These are phyloP conservation scores for Notarius quadriscutis DNA, from an alignment of 2,113 vertebrate species.

Conservation along the genomic window DNA sequence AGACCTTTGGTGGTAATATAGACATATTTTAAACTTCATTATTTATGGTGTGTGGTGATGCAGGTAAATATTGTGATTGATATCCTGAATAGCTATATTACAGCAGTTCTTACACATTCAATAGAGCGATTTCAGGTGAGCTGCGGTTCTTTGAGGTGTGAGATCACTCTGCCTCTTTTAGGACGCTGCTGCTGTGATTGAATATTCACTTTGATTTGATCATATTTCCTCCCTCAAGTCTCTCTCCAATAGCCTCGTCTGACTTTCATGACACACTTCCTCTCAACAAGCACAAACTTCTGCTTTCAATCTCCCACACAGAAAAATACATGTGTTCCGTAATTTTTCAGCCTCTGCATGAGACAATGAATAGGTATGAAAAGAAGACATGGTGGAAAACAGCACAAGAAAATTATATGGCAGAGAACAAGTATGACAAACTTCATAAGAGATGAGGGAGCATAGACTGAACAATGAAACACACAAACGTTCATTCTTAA, in stretches of 20 bases:
- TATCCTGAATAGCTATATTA: not conserved
- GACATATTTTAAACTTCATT: not conserved
- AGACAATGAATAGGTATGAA: slow-evolving; percentile 4
- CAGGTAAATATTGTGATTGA: not conserved
- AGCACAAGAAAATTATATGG: not conserved
- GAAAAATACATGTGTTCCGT: not conserved
- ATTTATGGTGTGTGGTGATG: not conserved
- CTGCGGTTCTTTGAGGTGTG: not conserved
- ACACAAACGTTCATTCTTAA: not conserved
- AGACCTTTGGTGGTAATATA: not conserved
- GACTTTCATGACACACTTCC: slow-evolving; percentile 16
- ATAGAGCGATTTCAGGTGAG: slow-evolving; percentile 1
- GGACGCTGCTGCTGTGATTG: not conserved
- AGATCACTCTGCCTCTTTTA: not conserved
- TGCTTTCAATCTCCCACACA: not conserved
- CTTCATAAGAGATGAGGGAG: not conserved
- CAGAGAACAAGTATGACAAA: not conserved
- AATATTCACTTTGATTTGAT: slow-evolving; percentile 46
- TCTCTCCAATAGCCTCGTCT: not conserved
- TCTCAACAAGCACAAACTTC: not conserved
- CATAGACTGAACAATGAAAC: not conserved
- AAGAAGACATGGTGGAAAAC: not conserved
- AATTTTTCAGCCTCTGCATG: not conserved
- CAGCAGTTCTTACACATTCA: not conserved
- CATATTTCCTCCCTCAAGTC: not conserved